Base-by-base conservation (phyloP, 1,140 invertebrate species). In the Paralvinella palmiformis region DNA sequence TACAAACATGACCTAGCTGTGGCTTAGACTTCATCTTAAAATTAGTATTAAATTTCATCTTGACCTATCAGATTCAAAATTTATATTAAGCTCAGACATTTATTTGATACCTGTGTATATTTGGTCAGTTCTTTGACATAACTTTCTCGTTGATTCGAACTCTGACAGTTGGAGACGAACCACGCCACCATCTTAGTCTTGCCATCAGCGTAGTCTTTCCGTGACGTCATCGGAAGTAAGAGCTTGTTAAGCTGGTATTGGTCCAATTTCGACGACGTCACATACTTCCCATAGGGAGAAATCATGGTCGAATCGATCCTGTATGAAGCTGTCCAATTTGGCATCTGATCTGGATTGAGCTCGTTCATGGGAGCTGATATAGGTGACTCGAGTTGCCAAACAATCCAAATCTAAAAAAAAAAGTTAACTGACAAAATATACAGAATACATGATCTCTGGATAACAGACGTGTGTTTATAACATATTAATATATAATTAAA, bases 101-200 rank as follows among this genome's bases (percentile, higher is more conserved):
- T n/a, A n/a, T n/a, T n/a, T n/a, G n/a, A n/a, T n/a, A 96, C 69
- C 29, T 62, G 20, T 22, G 66, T 69, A 50, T 69, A 44, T 59
- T 69, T 69, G 22, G 6, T 29, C 10, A 80, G 67, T 52, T 76
- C 37, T 45, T 62, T 52, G 32, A 72, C 69, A 45, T 72, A 71
- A 27, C 64, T 37, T 48, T 77, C 68, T 37, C 79, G 44, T 0
- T 69, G 67, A 37, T 66, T 97, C 59, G 88, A 86, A 0, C 92
- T 91, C 66, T 88, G 88, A 76, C 94, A 98, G 80, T 97, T 96
- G 27, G 93, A 96, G 20, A 97, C 94, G 79, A 97, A 96, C 94
- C 94, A 97, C 37, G 93, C 94, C 2, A 95, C 92, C 79, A 70
- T 73, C 65, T 79, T 79, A 0, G 69, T 76, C 64, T 79, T 79